Base-by-base conservation (phyloP, 2,888 invertebrate genomes). In the Rosalia funebris region DNA sequence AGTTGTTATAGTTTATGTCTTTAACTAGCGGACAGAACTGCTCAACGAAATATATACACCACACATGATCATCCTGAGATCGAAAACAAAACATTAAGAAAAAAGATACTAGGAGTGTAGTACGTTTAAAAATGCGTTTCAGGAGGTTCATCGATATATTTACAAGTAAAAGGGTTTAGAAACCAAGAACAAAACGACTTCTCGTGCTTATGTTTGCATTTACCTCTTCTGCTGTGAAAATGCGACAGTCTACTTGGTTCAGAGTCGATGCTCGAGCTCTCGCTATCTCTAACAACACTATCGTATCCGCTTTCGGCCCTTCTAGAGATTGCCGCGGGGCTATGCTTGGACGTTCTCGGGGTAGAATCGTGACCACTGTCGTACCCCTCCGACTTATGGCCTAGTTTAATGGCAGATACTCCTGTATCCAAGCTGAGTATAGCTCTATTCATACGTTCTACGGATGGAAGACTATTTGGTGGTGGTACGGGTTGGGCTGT, bases 241-340 rank as follows among this genome's bases (percentile, higher is more conserved):
- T 83, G 83, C 10, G 84, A 84, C 57, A 84, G 79, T 62, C 84
- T 77, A 45, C 84, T 85, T 5, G 84, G 84, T 62, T 85, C 88
- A 11, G 95, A 95, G 66, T 92, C 93, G 69, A 93, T 88, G 60
- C 92, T 93, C 15, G 93, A 93, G 63, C 92, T 93, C 76, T 95
- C 95, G 69, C 92, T 91, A 79, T 95, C 95, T 62, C 95, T 84
- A 7, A 94, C 90, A 66, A 95, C 92, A 73, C 94, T 95, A 76
- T 96, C 96, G 75, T 95, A 96, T 0, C 96, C 96, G 74, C 93
- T 94, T 78, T 95, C 94, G 1, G 94, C 92, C 48, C 92, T 85
- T 68, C 92, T 83, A 0, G 91, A 92, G 1, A 92, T 88, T 0
- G 91, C 91, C 0, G 89, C 89, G 0, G 90, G 89, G 68, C 92